Evolutionary conservation across 2,797 vertebrate species (phyloP).

Genomic region (Malurus splendens): DNA sequence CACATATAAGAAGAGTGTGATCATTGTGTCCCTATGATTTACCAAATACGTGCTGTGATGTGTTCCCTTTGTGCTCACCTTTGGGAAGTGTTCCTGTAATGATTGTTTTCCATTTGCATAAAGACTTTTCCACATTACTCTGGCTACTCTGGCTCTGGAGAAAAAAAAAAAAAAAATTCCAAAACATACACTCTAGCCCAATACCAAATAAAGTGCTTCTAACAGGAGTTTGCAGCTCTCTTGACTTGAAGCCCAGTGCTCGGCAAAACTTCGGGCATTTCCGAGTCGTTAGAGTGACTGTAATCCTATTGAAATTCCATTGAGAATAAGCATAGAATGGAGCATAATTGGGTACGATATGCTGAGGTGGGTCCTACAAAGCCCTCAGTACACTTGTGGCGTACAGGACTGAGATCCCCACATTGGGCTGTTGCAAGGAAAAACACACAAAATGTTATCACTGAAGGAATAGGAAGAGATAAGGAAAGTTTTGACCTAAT

Average conservation of each 20-base stretch:
- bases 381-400: not conserved
- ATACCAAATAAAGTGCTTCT: not conserved
- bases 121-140: not conserved
- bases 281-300: not conserved
- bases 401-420: not conserved
- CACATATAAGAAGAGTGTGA: not conserved
- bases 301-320: constrained; percentile 15
- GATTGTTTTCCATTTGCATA: not conserved
- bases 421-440: not conserved
- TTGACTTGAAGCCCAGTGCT: not conserved
- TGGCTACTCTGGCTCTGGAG: not conserved
- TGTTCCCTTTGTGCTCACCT: not conserved
- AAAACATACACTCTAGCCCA: not conserved
- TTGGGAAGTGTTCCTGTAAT: not conserved
- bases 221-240: not conserved
- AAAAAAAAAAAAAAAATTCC: not conserved
- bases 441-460: not conserved
- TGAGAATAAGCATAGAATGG: not conserved
- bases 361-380: not conserved
- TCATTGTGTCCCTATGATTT: not conserved
- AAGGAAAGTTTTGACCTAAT: constrained; percentile 29
- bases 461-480: not conserved
- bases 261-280: not conserved
- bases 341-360: not conserved
- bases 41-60: not conserved